Percentiles rank a stretch among this genome's conserved stretches.
phyloP scores from a whole-genome alignment of 2,797 vertebrate species.

The Nannoperca obscura region DNA sequence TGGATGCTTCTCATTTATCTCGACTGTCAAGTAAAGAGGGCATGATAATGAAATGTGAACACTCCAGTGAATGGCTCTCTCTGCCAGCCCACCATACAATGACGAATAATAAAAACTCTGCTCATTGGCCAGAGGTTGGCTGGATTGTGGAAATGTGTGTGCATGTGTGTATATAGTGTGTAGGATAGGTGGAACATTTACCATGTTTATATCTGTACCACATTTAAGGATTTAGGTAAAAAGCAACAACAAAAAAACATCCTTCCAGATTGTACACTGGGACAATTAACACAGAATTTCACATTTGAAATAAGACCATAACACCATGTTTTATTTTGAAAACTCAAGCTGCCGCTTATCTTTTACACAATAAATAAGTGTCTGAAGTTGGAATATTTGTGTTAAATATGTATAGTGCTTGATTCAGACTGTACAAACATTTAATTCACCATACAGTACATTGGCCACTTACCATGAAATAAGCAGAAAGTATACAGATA shows the following conservation, averaged over 20 bases:
- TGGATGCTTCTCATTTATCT: conserved; percentile 82
- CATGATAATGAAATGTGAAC: conserved; percentile 81
- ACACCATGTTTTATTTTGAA: background rate
- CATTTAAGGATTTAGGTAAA: background rate
- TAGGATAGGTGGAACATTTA: background rate
- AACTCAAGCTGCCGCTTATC: background rate
- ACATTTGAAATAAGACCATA: background rate
- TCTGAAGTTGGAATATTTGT: background rate
- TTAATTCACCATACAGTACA: background rate
- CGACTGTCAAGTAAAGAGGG: conserved; percentile 79
- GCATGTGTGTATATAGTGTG: background rate
- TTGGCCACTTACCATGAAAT: too few relatives aligned
- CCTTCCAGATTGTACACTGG: background rate
- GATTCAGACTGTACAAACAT: background rate
- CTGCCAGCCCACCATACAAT: conserved; percentile 57
- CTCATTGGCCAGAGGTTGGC: conserved; percentile 40
- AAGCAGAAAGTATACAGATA: conserved; percentile 12
- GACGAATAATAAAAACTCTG: conserved; percentile 66
- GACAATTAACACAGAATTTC: background rate
- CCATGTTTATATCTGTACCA: conserved; percentile 24
- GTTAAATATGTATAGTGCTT: background rate
- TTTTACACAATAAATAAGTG: background rate
- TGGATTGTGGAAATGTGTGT: conserved; percentile 9
- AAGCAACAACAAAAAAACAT: background rate
- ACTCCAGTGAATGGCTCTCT: conserved; percentile 69